Base-by-base conservation (phyloP, 1,140 invertebrate genomes). In the Pantala flavescens region DNA sequence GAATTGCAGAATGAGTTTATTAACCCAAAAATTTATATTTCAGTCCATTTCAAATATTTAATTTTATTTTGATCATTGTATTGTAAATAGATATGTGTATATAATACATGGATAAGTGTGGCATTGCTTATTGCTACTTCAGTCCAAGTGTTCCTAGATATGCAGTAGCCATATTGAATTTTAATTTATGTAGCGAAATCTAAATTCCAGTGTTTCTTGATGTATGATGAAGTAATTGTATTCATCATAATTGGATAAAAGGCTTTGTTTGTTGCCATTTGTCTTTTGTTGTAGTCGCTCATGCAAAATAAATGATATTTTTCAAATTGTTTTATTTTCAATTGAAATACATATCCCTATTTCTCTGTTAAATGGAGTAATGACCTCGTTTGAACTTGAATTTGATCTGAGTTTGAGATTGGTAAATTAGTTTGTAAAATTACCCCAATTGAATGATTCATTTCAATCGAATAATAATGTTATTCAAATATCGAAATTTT, bases 41-140 rank as follows among this genome's bases (percentile, higher is more conserved):
- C 12, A 5, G 12, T 19, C n/a, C 49, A 63, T 63, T 63, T 16
- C 49, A 63, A 63, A 19, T 63, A 12, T 36, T 2, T 63, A 63
- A 63, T 21, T 63, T 63, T 63, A 63, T 63, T 63, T 63, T 63
- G 14, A 63, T 21, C n/a, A 63, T 63, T 63, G 49, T 63, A 21
- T 63, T 63, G 49, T 63, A 21, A 16, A 63, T 63, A 63, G 49
- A 63, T 63, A 63, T 63, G 14, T 63, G 49, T 63, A 63, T 19
- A 63, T 63, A 63, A 63, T 63, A 63, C 49, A 63, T 63, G 49
- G 49, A 63, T 63, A 21, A 63, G 49, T 63, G 49, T 63, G 49
- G 49, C n/a, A 21, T 63, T 7, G 49, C 49, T 63, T 63, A 3
- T 63, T 63, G 49, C 49, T 63, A 63, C 49, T 63, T 63, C 3